Evolutionary conservation across 2,113 vertebrate genomes (phyloP).

Genomic region (Aegithalos caudatus): DNA sequence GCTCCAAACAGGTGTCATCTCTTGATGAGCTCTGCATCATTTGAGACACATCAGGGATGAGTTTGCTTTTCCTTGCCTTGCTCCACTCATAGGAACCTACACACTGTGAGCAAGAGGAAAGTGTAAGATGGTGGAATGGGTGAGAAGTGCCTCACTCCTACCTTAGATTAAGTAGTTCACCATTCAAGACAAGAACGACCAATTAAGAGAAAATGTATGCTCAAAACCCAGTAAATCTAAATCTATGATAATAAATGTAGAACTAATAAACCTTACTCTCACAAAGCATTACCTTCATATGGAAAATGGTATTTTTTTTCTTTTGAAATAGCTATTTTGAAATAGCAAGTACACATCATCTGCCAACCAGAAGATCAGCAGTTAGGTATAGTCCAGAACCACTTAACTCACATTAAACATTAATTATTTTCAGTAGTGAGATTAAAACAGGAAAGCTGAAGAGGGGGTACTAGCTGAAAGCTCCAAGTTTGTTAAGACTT

Average conservation of each 20-base stretch:
- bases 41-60: rapidly evolving
- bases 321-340: not conserved
- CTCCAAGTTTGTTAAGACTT: not conserved
- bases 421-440: not conserved
- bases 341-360: not conserved
- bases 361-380: not conserved
- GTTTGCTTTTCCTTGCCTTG: not conserved
- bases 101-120: not conserved
- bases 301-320: not conserved
- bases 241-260: not conserved
- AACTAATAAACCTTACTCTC: not conserved
- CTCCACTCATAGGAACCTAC: not conserved
- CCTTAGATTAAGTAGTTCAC: not conserved
- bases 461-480: not conserved
- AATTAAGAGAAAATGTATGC: not conserved
- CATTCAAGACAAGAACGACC: not conserved
- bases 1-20: not conserved
- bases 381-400: not conserved
- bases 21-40: rapidly evolving
- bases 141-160: not conserved
- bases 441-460: not conserved
- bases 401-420: not conserved
- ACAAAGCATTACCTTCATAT: not conserved
- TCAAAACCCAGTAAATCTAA: not conserved
- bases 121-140: rapidly evolving